These are phyloP conservation scores for Drepana falcataria DNA, from an alignment of 2,888 invertebrate genomes.

Conservation along the genomic window DNA sequence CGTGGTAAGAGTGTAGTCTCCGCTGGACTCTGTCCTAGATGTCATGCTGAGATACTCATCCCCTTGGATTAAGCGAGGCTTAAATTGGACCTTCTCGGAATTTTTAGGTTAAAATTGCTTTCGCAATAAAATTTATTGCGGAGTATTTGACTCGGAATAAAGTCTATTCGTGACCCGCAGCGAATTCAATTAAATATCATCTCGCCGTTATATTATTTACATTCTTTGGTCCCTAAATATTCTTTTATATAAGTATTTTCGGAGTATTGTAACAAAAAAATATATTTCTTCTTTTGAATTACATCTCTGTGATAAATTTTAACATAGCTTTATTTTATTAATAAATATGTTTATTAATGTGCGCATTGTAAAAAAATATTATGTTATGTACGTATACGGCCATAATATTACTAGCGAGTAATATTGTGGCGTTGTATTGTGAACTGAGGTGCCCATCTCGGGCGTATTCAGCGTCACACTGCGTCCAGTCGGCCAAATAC, in stretches of 20 bases:
- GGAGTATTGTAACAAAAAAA: not conserved
- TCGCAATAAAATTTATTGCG: constrained; percentile 67
- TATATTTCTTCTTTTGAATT: not conserved
- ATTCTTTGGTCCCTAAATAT: constrained; percentile 32
- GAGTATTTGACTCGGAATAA: constrained; percentile 59
- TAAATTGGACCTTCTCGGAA: constrained; percentile 69
- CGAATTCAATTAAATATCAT: constrained; percentile 60
- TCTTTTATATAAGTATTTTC: constrained; percentile 30
- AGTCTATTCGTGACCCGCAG: constrained; percentile 55
- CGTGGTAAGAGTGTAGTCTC: constrained; percentile 11
- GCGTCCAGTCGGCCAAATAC: constrained; percentile 35
- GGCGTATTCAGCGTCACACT: constrained; percentile 34
- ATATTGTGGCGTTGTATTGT: too few species aligned
- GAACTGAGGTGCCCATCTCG: constrained; percentile 29
- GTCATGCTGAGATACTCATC: constrained; percentile 53
- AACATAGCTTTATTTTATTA: not conserved
- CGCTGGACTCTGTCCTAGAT: constrained; percentile 22
- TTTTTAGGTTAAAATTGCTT: constrained; percentile 64
- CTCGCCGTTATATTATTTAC: constrained; percentile 53
- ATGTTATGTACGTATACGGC: too few species aligned
- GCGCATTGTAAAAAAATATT: too few species aligned
- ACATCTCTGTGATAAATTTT: not conserved
- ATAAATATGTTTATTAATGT: too few species aligned
- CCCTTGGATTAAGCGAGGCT: constrained; percentile 61
- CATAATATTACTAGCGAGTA: too few species aligned